Evolutionary conservation across 2,113 vertebrate genomes (phyloP).

Genomic region (Tricholaema leucomelas): DNA sequence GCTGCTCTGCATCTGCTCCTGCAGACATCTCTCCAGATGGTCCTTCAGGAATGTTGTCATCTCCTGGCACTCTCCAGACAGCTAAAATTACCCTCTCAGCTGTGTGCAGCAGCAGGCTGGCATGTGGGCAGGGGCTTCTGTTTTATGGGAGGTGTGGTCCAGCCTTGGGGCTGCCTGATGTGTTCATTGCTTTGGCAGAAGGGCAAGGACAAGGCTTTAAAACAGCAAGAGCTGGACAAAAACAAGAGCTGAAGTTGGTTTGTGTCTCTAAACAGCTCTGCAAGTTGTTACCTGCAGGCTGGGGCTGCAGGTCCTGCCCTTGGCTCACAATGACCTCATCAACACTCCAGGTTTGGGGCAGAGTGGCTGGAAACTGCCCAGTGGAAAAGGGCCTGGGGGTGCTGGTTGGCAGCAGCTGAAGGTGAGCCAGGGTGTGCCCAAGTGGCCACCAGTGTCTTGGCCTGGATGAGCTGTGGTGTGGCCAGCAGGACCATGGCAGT

Average conservation of each 20-base stretch:
- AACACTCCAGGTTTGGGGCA: not conserved
- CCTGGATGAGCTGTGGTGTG: not conserved
- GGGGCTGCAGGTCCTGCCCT: not conserved
- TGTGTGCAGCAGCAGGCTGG: not conserved
- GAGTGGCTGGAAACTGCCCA: not conserved
- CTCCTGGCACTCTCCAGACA: not conserved
- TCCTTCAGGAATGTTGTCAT: not conserved
- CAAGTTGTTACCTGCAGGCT: not conserved
- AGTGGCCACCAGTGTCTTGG: not conserved
- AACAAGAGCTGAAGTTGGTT: not conserved
- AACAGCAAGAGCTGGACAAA: not conserved
- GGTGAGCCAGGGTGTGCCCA: not conserved
- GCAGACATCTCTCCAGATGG: not conserved
- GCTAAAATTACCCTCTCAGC: not conserved
- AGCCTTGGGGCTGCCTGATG: rapidly evolving
- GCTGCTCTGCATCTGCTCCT: not conserved
- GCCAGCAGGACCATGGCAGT: not conserved
- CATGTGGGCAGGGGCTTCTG: rapidly evolving
- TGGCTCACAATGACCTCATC: not conserved
- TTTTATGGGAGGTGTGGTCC: not conserved
- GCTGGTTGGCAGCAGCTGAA: not conserved
- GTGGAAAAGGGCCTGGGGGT: not conserved
- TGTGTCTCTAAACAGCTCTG: not conserved
- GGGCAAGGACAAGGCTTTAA: not conserved
- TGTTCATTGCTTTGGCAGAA: not conserved